Base-by-base conservation (phyloP, 1,140 invertebrate species). In the Leptinotarsa defecta region DNA sequence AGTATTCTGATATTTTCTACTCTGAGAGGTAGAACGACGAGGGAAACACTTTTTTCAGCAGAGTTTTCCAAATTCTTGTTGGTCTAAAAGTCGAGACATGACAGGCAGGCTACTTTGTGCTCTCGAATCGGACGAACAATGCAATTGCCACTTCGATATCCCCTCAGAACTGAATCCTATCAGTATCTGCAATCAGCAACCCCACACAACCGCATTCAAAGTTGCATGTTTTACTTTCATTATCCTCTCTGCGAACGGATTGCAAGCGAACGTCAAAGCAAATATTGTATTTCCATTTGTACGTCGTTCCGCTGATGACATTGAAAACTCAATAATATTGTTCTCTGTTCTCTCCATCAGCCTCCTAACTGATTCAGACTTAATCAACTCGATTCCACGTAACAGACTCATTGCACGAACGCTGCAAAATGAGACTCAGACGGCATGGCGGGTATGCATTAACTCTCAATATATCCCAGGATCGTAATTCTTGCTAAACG, bases 401-500 rank as follows among this genome's bases (percentile, higher is more conserved):
- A 57, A 57, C 52, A 17, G 17, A 57, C 52, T 57, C 52, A 57
- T n/a, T 57, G 52, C 52, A 57, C 52, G 52, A 57, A 57, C 3
- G n/a, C 52, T 57, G 52, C 17, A 15, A 57, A n/a, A 15, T 17
- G 52, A 17, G 52, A 19, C n/a, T 57, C 52, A 57, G 52, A 57
- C 52, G 52, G 52, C 52, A 19, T 57, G n/a, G n/a, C 52, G n/a
- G 67, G 67, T 43, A 48, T 68, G 67, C 67, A 68, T 68, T 49
- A 68, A 68, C 67, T 68, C 27, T 68, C n/a, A 13, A 49, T 48
- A 68, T 68, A 20, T 67, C 22, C 67, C 67, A 11, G 67, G 67
- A 68, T 68, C 67, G 24, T 68, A 68, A 68, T 68, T 68, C 67
- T 15, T 68, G 67, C 67, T 68, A 68, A 68, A 68, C 67, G 67